Conservation (phyloP, 92 coral and sea anemone genomes). For the Phymanthus crucifer region DNA sequence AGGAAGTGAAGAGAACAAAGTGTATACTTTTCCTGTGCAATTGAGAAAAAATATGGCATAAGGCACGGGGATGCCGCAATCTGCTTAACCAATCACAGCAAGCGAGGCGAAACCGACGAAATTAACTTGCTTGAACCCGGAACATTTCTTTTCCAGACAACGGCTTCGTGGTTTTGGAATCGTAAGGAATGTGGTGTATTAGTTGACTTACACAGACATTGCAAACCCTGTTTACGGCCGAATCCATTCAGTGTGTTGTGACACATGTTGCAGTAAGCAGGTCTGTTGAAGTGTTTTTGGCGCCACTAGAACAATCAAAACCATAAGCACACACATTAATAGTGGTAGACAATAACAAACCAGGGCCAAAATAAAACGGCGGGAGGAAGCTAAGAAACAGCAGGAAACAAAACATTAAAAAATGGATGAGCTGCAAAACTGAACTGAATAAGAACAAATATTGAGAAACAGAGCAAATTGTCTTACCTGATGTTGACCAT, state of each 20-base stretch:
- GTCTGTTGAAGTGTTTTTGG: conserved; percentile 92
- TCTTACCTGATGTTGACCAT: conserved; percentile 96
- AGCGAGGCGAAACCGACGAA: not conserved
- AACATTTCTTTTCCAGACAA: not conserved
- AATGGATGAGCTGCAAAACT: not conserved
- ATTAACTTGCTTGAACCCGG: not conserved
- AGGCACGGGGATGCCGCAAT: not conserved
- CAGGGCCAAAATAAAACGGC: not conserved
- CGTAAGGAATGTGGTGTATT: not conserved
- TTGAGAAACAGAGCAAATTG: not conserved
- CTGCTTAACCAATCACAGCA: not conserved
- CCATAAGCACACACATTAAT: not conserved
- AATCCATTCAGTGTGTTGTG: conserved; percentile 92
- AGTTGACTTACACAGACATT: conserved; percentile 87
- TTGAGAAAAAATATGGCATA: not conserved
- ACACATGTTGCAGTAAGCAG: conserved; percentile 97
- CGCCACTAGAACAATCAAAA: conserved; percentile 73
- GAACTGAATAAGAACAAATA: not conserved
- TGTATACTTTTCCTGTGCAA: not conserved
- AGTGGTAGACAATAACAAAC: not conserved
- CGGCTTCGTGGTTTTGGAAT: not conserved
- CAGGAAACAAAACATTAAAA: not conserved
- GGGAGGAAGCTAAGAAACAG: not conserved
- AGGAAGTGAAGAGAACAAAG: not conserved
- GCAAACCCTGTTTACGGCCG: conserved; percentile 95